These are phyloP conservation scores for Chrysolina haemoptera DNA, from an alignment of 2,888 invertebrate species.

Conservation along the genomic window DNA sequence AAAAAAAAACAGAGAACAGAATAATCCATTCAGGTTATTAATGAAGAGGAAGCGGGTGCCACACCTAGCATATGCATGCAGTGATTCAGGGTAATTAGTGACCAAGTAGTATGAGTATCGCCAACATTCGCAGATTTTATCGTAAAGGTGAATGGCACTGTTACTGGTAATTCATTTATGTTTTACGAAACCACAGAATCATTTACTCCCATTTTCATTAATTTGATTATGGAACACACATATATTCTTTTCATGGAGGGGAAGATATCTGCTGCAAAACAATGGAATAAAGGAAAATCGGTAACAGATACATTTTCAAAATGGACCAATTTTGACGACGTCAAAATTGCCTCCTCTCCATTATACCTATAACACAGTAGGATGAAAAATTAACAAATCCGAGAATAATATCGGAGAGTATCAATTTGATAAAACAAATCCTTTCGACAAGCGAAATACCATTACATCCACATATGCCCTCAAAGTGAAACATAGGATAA, in stretches of 20 bases:
- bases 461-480: too few relatives aligned
- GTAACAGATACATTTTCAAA: not conserved
- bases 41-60: slow-evolving; percentile 54
- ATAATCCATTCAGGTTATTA: slow-evolving; percentile 52
- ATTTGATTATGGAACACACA: not conserved
- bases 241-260: not conserved
- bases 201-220: slow-evolving; percentile 11
- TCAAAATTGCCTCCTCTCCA: too few relatives aligned
- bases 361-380: too few relatives aligned
- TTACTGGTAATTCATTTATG: slow-evolving; percentile 52
- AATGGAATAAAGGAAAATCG: not conserved
- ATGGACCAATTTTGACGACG: not conserved
- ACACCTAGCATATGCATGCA: slow-evolving; percentile 58
- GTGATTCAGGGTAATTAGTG: slow-evolving; percentile 59
- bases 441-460: too few relatives aligned
- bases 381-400: too few relatives aligned
- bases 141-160: slow-evolving; percentile 57
- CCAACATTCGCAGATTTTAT: slow-evolving; percentile 56
- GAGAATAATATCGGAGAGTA: too few relatives aligned
- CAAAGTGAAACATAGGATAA: too few relatives aligned
- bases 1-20: slow-evolving; percentile 31
- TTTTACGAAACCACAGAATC: slow-evolving; percentile 43
- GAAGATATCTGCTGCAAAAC: too few relatives aligned
- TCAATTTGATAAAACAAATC: too few relatives aligned
- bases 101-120: slow-evolving; percentile 54